A percentile compares a stretch with the other conserved stretches of the same genome.
phyloP scores from a whole-genome alignment of 1,140 invertebrate genomes.

The Holcopasites calliopsidis region DNA sequence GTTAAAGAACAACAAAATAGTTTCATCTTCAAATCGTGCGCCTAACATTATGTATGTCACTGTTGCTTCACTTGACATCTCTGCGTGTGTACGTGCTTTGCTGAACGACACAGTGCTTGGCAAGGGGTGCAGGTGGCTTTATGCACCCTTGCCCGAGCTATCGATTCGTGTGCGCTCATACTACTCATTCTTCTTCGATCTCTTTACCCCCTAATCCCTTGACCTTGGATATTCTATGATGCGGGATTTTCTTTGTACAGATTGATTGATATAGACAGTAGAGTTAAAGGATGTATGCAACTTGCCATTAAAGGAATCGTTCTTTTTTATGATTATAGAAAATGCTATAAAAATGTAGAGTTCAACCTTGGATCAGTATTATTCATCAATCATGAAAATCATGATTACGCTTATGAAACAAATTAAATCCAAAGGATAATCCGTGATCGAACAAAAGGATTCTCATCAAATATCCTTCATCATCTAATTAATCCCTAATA shows the following conservation, averaged over 20 bases:
- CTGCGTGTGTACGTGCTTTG: not conserved
- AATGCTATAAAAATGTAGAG: too few species aligned
- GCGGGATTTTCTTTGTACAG: not conserved
- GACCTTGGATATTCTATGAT: conserved; percentile 1
- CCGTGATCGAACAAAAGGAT: too few species aligned
- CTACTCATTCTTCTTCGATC: conserved; percentile 13
- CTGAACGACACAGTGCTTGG: not conserved
- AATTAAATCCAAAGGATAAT: too few species aligned
- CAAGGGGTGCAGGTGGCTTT: conserved; percentile 5
- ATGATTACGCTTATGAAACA: too few species aligned
- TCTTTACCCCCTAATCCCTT: conserved; percentile 5
- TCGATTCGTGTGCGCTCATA: conserved; percentile 12
- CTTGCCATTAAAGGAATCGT: not conserved
- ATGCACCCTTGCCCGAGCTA: conserved; percentile 1
- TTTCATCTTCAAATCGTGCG: too few species aligned
- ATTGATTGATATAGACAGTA: not conserved
- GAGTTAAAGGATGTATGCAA: not conserved
- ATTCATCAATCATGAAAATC: too few species aligned
- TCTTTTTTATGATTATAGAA: not conserved
- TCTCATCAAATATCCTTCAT: not conserved
- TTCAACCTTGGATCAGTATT: too few species aligned
- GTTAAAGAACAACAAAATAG: too few species aligned
- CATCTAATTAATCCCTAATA: not conserved
- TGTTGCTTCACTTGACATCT: not conserved
- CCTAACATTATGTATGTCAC: not conserved